phyloP scores from a whole-genome alignment of 2,113 vertebrate genomes.

The Zapornia atra region DNA sequence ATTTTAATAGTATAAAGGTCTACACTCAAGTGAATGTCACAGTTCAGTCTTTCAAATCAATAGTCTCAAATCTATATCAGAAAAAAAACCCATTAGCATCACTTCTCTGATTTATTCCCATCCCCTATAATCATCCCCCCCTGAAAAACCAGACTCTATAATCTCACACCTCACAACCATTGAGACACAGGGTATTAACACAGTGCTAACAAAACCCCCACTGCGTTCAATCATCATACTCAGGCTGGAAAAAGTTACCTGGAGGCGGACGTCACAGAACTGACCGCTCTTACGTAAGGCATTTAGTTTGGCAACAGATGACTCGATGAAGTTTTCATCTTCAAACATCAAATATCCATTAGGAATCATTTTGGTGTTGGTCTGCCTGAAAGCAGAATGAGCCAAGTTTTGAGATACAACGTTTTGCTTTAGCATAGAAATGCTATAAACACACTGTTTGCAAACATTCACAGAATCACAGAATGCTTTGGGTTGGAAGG shows the following conservation, averaged over 20 bases:
- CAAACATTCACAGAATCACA: background rate
- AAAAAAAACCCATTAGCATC: background rate
- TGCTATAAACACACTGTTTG: background rate
- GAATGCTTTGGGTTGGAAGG: too few species aligned
- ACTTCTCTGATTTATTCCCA: background rate
- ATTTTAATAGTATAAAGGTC: background rate
- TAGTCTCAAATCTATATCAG: background rate
- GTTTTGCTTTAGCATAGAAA: background rate
- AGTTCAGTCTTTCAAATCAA: background rate
- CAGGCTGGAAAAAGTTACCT: constrained; percentile 77
- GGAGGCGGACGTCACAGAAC: constrained; percentile 97
- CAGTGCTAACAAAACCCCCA: rapidly evolving
- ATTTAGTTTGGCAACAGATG: constrained; percentile 98
- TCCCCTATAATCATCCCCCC: too few species aligned
- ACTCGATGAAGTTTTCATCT: constrained; percentile 97
- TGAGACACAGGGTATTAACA: background rate
- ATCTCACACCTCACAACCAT: background rate
- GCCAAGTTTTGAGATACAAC: background rate
- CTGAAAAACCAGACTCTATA: background rate
- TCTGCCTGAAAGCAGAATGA: constrained; percentile 25
- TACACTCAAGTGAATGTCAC: background rate
- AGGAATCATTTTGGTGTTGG: constrained; percentile 89
- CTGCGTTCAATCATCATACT: rapidly evolving
- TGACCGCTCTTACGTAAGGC: constrained; percentile 98
- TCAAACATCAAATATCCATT: constrained; percentile 99